Conservation (phyloP, 2,888 invertebrate species). For the Andrena trimmerana region DNA sequence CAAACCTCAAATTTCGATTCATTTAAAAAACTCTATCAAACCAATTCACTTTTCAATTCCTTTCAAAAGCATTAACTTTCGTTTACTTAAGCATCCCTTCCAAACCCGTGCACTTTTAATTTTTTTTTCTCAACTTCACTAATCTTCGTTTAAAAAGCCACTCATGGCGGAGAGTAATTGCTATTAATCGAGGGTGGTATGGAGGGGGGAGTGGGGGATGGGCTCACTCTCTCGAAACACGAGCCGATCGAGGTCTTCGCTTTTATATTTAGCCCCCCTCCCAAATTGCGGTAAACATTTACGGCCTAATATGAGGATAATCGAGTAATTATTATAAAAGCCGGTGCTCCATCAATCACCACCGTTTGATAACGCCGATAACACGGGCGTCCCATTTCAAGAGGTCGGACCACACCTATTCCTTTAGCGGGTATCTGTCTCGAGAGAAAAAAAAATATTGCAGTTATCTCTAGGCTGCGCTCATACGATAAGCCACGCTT, state of each 20-base stretch:
- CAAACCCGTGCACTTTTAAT: background rate
- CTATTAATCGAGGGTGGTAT: conserved; percentile 57
- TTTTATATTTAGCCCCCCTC: conserved; percentile 68
- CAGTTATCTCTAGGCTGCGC: conserved; percentile 49
- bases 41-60: no score
- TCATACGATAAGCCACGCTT: conserved; percentile 42
- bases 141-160: background rate
- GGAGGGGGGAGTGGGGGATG: background rate
- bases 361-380: conserved; percentile 74
- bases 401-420: conserved; percentile 75
- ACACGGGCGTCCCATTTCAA: conserved; percentile 73
- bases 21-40: no score
- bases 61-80: no score
- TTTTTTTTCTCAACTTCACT: background rate
- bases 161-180: conserved; percentile 49
- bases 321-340: conserved; percentile 84
- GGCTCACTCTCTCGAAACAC: conserved; percentile 48
- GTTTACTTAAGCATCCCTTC: no score
- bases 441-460: conserved; percentile 61
- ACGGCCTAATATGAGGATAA: conserved; percentile 77
- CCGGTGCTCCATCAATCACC: conserved; percentile 82
- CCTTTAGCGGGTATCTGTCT: conserved; percentile 65
- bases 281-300: conserved; percentile 78
- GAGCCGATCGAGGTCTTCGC: conserved; percentile 46
- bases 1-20: no score